A percentile compares a stretch with the other conserved stretches of the same genome.
These are phyloP conservation scores for Odontamblyopus rebecca DNA, from an alignment of 2,797 vertebrate genomes.

Conservation along the genomic window DNA sequence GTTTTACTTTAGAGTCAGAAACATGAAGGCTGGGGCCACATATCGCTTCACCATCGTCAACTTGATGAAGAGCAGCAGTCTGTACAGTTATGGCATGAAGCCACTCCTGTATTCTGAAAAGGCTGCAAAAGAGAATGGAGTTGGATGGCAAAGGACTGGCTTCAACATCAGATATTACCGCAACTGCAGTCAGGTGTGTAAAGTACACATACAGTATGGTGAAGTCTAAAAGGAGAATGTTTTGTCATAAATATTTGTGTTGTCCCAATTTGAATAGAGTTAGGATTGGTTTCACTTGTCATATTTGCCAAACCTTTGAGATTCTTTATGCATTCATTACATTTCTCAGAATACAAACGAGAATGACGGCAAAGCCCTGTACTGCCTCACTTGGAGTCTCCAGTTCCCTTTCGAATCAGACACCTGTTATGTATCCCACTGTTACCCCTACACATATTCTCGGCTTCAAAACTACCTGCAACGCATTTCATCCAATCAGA, in stretches of 20 bases:
- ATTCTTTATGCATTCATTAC: constrained; percentile 5
- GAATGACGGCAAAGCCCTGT: constrained; percentile 34
- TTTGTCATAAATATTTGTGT: background rate
- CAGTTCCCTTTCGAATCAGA: constrained; percentile 84
- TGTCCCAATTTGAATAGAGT: background rate
- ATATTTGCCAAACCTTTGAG: background rate
- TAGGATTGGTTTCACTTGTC: background rate
- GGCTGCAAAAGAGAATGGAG: constrained; percentile 65
- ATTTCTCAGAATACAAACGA: constrained; percentile 36
- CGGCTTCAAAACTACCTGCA: constrained; percentile 84
- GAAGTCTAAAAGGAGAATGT: background rate
- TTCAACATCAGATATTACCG: constrained; percentile 81
- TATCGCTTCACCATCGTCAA: constrained; percentile 93
- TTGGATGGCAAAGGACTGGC: constrained; percentile 85
- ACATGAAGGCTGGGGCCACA: constrained; percentile 78
- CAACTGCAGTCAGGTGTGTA: constrained; percentile 54
- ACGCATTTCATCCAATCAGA: constrained; percentile 71
- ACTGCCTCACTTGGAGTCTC: constrained; percentile 87
- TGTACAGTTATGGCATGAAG: constrained; percentile 85
- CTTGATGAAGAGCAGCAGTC: constrained; percentile 88
- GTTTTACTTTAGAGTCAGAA: constrained; percentile 94
- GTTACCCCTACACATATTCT: constrained; percentile 93
- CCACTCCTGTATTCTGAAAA: constrained; percentile 89
- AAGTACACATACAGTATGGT: background rate
- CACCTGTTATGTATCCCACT: constrained; percentile 91